phyloP scores from a whole-genome alignment of 2,888 invertebrate genomes.

The Rhodophaea formosa region DNA sequence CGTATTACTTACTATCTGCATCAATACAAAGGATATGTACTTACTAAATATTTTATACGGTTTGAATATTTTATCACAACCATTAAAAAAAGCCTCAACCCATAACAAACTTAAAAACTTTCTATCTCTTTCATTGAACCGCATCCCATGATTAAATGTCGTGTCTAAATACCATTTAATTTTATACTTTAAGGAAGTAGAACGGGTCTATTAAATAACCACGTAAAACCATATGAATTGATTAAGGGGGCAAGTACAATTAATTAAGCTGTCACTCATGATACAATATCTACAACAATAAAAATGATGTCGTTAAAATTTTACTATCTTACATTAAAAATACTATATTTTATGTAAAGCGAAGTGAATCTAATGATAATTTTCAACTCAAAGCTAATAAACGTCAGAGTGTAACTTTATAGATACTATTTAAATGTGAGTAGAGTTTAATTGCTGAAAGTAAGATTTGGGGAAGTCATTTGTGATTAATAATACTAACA shows the following conservation, averaged over 20 bases:
- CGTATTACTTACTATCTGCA: too few species aligned
- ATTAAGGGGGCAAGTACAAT: conserved; percentile 17
- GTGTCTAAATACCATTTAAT: conserved; percentile 17
- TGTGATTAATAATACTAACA: too few species aligned
- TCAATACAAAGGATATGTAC: too few species aligned
- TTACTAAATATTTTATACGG: too few species aligned
- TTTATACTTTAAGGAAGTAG: conserved; percentile 18
- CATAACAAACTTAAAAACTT: background rate
- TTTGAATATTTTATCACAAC: too few species aligned
- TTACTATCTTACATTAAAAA: conserved; percentile 16
- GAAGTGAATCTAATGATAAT: conserved; percentile 11
- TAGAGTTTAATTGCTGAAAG: background rate
- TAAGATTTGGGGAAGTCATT: background rate
- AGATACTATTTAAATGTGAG: background rate
- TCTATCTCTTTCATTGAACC: background rate
- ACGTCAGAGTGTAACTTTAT: background rate
- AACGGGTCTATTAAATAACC: conserved; percentile 9
- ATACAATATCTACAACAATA: conserved; percentile 18
- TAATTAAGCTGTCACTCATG: conserved; percentile 20
- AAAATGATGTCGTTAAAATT: conserved; percentile 17
- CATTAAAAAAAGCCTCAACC: background rate
- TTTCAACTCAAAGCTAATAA: conserved; percentile 8
- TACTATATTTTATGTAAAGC: conserved; percentile 18
- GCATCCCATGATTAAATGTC: conserved; percentile 5
- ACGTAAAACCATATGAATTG: conserved; percentile 18